phyloP scores from a whole-genome alignment of 2,113 vertebrate genomes.

The Clarias macrocephalus region DNA sequence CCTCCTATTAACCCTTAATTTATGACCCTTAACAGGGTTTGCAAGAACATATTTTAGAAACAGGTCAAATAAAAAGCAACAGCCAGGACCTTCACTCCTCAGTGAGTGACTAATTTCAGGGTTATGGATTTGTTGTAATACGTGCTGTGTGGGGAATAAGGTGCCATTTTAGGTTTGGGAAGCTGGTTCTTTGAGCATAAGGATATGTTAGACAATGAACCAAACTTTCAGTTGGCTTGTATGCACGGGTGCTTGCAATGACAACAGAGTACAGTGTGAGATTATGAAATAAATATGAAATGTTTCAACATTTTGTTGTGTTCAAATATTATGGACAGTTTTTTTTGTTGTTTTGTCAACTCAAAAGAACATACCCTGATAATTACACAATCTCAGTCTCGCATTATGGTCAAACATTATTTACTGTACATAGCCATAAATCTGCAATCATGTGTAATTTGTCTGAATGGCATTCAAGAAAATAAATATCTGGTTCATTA shows the following conservation, averaged over 20 bases:
- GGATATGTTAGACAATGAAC: neutral
- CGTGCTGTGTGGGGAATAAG: neutral
- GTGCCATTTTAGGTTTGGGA: neutral
- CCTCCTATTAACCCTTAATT: neutral
- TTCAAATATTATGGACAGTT: neutral
- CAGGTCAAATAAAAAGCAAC: neutral
- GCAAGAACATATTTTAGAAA: slow-evolving; percentile 1
- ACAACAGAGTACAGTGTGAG: neutral
- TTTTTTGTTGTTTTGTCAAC: neutral
- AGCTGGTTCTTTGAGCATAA: neutral
- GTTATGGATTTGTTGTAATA: neutral
- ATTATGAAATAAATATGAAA: slow-evolving; percentile 10
- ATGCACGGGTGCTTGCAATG: neutral
- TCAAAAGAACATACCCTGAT: neutral
- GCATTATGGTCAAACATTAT: neutral
- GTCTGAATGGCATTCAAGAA: slow-evolving; percentile 23
- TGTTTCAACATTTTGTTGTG: neutral
- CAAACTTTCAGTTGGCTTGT: neutral
- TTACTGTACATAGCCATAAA: neutral
- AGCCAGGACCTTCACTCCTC: neutral
- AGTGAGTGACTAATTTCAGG: neutral
- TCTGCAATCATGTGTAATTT: neutral
- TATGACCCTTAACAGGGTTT: neutral
- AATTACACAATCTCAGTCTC: neutral
- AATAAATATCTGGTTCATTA: slow-evolving; percentile 50